Conservation (phyloP, 2,113 vertebrate genomes). For the Nestor notabilis region DNA sequence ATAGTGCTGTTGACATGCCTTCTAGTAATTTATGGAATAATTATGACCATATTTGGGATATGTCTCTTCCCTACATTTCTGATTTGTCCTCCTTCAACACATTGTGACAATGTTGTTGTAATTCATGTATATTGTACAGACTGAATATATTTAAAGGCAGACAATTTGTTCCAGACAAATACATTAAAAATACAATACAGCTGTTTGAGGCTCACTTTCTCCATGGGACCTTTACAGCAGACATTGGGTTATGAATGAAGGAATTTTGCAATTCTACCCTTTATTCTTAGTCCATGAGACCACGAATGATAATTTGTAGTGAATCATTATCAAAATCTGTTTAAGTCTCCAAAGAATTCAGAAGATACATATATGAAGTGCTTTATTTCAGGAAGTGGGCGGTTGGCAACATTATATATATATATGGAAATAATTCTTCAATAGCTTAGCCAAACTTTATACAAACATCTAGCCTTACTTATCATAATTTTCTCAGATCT, state of each 20-base stretch:
- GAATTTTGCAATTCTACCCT: neutral
- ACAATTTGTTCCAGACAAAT: conserved; percentile 48
- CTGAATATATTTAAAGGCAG: conserved; percentile 26
- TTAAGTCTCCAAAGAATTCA: conserved; percentile 11
- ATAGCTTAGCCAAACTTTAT: neutral
- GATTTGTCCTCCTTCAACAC: conserved; percentile 45
- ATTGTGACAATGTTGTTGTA: conserved; percentile 37
- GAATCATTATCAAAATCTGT: neutral
- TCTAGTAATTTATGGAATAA: conserved; percentile 63
- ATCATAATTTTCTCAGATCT: neutral
- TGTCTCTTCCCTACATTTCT: conserved; percentile 40
- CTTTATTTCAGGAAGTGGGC: neutral
- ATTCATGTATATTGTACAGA: conserved; percentile 22
- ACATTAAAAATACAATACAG: conserved; percentile 45
- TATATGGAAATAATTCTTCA: neutral
- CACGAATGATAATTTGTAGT: neutral
- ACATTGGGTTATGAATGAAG: neutral
- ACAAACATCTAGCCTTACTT: neutral
- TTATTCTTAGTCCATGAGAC: neutral
- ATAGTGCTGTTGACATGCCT: conserved; percentile 37
- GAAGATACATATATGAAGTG: neutral
- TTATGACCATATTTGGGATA: conserved; percentile 49
- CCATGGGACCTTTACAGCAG: neutral
- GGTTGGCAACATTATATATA: neutral
- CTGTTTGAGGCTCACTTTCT: conserved; percentile 22